Evolutionary conservation across 2,888 invertebrate species (phyloP).

Genomic region (Brachylomia viminalis): DNA sequence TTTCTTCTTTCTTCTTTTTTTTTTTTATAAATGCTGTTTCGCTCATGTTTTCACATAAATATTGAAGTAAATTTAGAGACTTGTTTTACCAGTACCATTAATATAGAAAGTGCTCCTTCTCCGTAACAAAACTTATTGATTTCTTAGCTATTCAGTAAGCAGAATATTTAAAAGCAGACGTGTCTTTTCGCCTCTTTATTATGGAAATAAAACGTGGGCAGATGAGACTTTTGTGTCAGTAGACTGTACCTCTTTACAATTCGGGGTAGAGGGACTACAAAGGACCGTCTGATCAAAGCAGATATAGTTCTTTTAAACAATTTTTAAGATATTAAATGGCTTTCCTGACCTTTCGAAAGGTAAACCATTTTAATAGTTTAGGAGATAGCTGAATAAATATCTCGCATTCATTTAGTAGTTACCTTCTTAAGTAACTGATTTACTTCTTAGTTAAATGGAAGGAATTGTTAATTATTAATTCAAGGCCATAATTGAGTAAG

Average conservation of each 20-base stretch:
- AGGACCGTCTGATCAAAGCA: conserved; percentile 25
- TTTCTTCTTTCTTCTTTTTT: too few relatives aligned
- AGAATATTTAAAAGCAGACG: neutral
- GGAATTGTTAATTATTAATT: neutral
- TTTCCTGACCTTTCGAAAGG: conserved; percentile 2
- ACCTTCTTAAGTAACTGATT: neutral
- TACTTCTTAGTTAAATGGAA: neutral
- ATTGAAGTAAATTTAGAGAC: neutral
- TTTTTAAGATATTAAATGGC: conserved; percentile 35
- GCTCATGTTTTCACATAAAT: neutral
- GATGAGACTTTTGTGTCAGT: conserved; percentile 18
- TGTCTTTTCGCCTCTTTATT: conserved; percentile 29
- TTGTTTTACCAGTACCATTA: neutral
- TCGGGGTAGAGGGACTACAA: conserved; percentile 32
- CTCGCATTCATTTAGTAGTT: neutral
- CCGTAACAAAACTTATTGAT: neutral
- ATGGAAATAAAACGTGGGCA: conserved; percentile 41
- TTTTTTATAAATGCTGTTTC: neutral
- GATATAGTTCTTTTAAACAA: conserved; percentile 6
- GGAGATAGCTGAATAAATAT: conserved; percentile 2
- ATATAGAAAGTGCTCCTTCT: neutral
- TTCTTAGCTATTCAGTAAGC: conserved; percentile 5
- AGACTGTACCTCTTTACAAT: conserved; percentile 30
- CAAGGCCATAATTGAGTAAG: neutral
- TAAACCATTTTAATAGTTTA: conserved; percentile 15